Evolutionary conservation across 2,113 vertebrate species (phyloP).

Genomic region (Plotosus lineatus): DNA sequence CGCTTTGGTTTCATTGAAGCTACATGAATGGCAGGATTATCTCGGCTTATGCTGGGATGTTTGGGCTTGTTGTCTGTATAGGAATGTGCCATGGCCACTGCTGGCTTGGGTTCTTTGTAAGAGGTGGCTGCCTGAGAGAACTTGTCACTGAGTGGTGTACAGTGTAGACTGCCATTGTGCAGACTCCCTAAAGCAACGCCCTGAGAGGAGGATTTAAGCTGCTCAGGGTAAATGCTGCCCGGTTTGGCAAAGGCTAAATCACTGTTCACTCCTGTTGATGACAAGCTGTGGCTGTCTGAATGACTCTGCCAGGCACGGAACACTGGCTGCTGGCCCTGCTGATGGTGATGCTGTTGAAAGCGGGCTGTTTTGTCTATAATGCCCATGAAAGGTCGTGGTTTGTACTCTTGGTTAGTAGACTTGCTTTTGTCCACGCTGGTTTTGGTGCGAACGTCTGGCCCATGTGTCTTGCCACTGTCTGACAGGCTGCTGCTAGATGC

Average conservation of each 20-base stretch:
- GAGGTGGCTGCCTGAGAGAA: constrained; percentile 74
- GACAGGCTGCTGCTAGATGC: constrained; percentile 82
- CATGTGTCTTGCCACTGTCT: constrained; percentile 78
- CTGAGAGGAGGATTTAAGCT: constrained; percentile 71
- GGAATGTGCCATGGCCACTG: constrained; percentile 69
- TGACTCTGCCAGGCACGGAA: constrained; percentile 81
- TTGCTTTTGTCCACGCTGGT: constrained; percentile 68
- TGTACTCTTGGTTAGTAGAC: constrained; percentile 78
- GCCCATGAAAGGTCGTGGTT: constrained; percentile 91
- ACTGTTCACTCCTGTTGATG: constrained; percentile 67
- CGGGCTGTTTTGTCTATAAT: constrained; percentile 91
- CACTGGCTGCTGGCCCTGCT: constrained; percentile 53
- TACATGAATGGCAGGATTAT: constrained; percentile 77
- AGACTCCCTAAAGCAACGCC: constrained; percentile 64
- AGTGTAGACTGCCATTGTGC: constrained; percentile 77
- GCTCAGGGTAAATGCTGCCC: constrained; percentile 68
- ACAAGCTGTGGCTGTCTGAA: constrained; percentile 67
- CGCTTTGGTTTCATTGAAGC: constrained; percentile 92
- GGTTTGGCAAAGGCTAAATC: constrained; percentile 76
- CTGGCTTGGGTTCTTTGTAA: constrained; percentile 78
- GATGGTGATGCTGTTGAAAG: constrained; percentile 71
- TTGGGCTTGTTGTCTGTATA: constrained; percentile 76
- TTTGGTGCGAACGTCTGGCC: constrained; percentile 83
- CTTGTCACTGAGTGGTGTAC: constrained; percentile 75
- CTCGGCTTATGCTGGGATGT: constrained; percentile 71